A percentile compares a stretch with the other conserved stretches of the same genome.
These are phyloP conservation scores for Trogon surrucura DNA, from an alignment of 2,113 vertebrate species.

Conservation along the genomic window DNA sequence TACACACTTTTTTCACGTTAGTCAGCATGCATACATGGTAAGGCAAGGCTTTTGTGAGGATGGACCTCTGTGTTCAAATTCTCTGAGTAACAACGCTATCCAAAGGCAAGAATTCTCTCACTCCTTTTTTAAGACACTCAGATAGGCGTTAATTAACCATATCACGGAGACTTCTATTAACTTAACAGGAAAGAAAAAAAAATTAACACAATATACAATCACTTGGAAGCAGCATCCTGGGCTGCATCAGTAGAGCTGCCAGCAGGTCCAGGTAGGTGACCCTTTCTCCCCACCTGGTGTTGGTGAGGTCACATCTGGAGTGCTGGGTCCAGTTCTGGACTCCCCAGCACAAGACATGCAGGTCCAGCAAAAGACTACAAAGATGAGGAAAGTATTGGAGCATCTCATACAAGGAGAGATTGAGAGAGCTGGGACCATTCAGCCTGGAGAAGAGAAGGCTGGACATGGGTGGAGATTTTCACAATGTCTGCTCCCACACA, in stretches of 20 bases:
- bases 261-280: neutral
- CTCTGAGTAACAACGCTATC: neutral
- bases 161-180: neutral
- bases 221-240: neutral
- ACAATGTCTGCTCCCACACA: no score
- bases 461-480: accelerated
- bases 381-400: neutral
- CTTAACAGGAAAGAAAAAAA: neutral
- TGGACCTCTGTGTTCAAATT: neutral
- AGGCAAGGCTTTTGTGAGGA: neutral
- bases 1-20: neutral
- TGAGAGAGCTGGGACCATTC: neutral
- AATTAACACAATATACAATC: neutral
- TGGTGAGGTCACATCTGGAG: neutral
- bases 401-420: neutral
- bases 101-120: neutral
- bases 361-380: neutral
- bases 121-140: neutral
- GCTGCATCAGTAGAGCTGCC: neutral
- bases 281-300: neutral
- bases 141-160: neutral
- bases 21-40: neutral
- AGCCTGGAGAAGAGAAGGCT: neutral
- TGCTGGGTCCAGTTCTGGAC: neutral
- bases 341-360: no score